A percentile compares a stretch with the other conserved stretches of the same genome.
Evolutionary conservation across 1,140 invertebrate genomes (phyloP).

Genomic region (Acyrthosiphon pisum): DNA sequence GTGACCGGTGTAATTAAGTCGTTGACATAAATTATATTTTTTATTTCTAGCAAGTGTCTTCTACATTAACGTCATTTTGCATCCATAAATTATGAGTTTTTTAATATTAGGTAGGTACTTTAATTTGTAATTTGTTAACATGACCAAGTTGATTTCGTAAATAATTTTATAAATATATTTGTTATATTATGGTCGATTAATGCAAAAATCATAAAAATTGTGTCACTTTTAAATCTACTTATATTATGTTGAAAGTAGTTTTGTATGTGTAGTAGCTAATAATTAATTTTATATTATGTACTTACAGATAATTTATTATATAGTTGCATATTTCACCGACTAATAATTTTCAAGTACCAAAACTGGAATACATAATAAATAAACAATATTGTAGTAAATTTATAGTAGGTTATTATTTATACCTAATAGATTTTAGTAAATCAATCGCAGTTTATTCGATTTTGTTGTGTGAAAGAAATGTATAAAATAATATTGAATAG

Average conservation of each 20-base stretch:
- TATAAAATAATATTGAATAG: neutral
- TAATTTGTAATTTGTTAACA: neutral
- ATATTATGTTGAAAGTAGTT: neutral
- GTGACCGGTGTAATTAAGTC: neutral
- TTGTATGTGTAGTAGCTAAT: neutral
- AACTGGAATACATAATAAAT: neutral
- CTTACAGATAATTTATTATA: neutral
- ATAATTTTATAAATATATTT: neutral
- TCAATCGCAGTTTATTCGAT: neutral
- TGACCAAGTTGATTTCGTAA: neutral
- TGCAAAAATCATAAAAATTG: neutral
- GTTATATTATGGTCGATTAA: neutral
- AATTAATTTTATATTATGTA: neutral
- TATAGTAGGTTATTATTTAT: no score
- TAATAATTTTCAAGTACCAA: neutral
- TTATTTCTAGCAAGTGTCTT: neutral
- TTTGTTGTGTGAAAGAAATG: neutral
- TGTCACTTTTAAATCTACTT: neutral
- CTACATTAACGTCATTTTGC: neutral
- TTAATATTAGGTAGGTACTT: neutral
- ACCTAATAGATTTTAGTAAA: no score
- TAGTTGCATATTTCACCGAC: neutral
- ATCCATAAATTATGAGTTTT: neutral
- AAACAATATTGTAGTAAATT: constrained; percentile 7
- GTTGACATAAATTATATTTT: neutral